phyloP scores from a whole-genome alignment of 2,113 vertebrate genomes.

The Alouatta palliata region DNA sequence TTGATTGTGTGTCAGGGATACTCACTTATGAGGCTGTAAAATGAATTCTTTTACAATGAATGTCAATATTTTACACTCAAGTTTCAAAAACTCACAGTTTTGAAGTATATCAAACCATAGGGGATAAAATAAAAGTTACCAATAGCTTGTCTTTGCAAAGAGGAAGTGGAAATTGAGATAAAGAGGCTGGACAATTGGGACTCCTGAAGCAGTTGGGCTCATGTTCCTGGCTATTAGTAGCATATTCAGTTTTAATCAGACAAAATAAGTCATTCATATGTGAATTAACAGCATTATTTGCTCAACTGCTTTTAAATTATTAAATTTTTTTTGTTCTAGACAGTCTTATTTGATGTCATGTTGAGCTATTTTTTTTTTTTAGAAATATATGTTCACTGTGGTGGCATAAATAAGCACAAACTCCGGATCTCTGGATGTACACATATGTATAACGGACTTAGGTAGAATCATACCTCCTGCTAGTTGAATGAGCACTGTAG shows the following conservation, averaged over 20 bases:
- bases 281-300: conserved; percentile 41
- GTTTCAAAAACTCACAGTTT: conserved; percentile 20
- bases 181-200: background rate
- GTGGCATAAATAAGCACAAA: background rate
- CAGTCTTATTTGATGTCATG: background rate
- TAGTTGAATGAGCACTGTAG: background rate
- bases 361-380: background rate
- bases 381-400: background rate
- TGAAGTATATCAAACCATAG: background rate
- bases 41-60: background rate
- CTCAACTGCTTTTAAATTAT: conserved; percentile 46
- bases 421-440: background rate
- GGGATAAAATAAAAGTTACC: conserved; percentile 12
- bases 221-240: background rate
- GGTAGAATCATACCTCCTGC: background rate
- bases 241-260: conserved; percentile 56
- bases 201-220: background rate
- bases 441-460: rapidly evolving
- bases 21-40: background rate
- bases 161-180: conserved; percentile 28
- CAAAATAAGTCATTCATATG: conserved; percentile 45
- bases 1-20: background rate
- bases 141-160: background rate
- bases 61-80: background rate
- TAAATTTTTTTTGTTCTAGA: background rate